A percentile compares a stretch with the other conserved stretches of the same genome.
phyloP scores from a whole-genome alignment of 2,888 invertebrate genomes.

The Chrysolina haemoptera region DNA sequence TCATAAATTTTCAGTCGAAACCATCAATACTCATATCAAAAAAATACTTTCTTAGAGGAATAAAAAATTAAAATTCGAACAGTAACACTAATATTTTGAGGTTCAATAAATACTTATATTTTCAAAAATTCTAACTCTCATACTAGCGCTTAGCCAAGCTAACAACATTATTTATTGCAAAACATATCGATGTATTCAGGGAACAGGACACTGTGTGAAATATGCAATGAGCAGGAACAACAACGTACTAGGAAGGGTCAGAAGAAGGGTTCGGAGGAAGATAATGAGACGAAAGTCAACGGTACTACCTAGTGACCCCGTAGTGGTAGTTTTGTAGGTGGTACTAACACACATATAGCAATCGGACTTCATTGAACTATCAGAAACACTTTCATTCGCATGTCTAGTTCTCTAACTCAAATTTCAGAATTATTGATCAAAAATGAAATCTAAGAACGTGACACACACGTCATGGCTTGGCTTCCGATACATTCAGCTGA shows the following conservation, averaged over 20 bases:
- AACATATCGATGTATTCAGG: slow-evolving; percentile 70
- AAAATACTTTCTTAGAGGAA: too few relatives aligned
- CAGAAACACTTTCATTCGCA: neutral
- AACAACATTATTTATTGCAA: slow-evolving; percentile 29
- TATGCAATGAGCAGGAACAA: slow-evolving; percentile 85
- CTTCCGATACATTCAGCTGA: too few relatives aligned
- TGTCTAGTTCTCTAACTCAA: too few relatives aligned
- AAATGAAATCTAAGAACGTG: too few relatives aligned
- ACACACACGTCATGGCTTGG: too few relatives aligned
- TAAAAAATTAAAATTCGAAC: too few relatives aligned
- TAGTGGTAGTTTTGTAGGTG: slow-evolving; percentile 46
- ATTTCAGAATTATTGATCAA: too few relatives aligned
- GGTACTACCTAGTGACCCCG: slow-evolving; percentile 57
- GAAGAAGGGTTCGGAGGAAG: slow-evolving; percentile 66
- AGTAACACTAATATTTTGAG: neutral
- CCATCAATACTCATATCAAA: too few relatives aligned
- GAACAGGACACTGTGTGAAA: slow-evolving; percentile 92
- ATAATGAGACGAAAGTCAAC: slow-evolving; percentile 63
- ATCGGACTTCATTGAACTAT: neutral
- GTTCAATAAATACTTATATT: neutral
- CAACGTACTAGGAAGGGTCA: slow-evolving; percentile 77
- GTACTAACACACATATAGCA: slow-evolving; percentile 21
- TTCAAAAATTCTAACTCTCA: neutral
- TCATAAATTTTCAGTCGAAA: too few relatives aligned
- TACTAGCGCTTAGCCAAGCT: slow-evolving; percentile 29